Conservation (phyloP, 2,888 invertebrate genomes). For the Buathra laborator region DNA sequence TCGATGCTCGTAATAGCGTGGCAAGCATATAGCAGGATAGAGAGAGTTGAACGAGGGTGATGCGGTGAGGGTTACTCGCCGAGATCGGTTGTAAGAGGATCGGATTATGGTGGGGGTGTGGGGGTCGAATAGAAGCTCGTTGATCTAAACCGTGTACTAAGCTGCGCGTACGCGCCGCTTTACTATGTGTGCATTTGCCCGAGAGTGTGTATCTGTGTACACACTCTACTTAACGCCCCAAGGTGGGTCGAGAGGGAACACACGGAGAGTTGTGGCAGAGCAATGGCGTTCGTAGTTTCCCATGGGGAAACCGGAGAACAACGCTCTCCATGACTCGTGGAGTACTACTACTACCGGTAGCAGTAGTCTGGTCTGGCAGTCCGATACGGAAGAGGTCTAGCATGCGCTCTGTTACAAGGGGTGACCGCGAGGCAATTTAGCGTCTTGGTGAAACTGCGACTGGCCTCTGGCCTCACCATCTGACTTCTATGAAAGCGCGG, state of each 20-base stretch:
- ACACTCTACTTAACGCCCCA: slow-evolving; percentile 61
- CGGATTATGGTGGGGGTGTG: slow-evolving; percentile 54
- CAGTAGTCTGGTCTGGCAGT: slow-evolving; percentile 27
- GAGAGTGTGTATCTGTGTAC: slow-evolving; percentile 38
- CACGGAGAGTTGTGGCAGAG: slow-evolving; percentile 38
- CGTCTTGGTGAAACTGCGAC: slow-evolving; percentile 50
- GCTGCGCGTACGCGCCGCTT: slow-evolving; percentile 55
- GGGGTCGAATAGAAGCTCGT: slow-evolving; percentile 44
- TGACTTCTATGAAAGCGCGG: background rate
- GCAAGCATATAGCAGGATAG: slow-evolving; percentile 5
- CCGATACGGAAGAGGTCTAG: slow-evolving; percentile 23
- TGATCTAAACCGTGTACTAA: slow-evolving; percentile 67
- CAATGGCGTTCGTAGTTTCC: slow-evolving; percentile 44
- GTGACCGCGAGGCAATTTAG: slow-evolving; percentile 56
- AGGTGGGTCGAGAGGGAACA: slow-evolving; percentile 52
- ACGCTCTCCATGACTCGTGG: slow-evolving; percentile 48
- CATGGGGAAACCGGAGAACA: slow-evolving; percentile 66
- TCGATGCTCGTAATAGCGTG: slow-evolving; percentile 32
- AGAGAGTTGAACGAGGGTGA: slow-evolving; percentile 47
- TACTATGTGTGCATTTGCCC: slow-evolving; percentile 52
- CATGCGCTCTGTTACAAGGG: slow-evolving; percentile 24
- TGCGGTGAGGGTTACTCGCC: slow-evolving; percentile 64
- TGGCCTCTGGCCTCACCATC: background rate
- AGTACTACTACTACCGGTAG: slow-evolving; percentile 31
- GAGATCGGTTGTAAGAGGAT: slow-evolving; percentile 70